These are phyloP conservation scores for Pissodes strobi DNA, from an alignment of 1,140 invertebrate species.

Conservation along the genomic window DNA sequence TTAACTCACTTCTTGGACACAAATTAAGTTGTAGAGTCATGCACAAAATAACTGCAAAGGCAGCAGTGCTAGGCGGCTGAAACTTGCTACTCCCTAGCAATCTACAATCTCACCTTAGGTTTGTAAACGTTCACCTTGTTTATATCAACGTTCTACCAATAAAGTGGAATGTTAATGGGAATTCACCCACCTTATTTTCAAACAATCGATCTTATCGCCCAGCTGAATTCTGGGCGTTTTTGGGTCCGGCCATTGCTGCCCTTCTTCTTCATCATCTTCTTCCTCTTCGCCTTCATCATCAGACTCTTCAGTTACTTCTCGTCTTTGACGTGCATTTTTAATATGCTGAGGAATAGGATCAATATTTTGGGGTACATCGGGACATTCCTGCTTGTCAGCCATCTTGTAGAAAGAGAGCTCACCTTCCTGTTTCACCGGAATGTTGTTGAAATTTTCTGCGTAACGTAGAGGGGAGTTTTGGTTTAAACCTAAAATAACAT, in stretches of 20 bases:
- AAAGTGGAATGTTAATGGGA: too few relatives aligned
- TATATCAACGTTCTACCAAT: too few relatives aligned
- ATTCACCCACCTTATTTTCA: constrained; percentile 61
- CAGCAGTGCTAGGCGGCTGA: too few relatives aligned
- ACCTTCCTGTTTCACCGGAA: constrained; percentile 61
- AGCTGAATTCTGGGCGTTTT: constrained; percentile 57
- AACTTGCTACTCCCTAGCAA: too few relatives aligned
- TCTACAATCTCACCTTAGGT: too few relatives aligned
- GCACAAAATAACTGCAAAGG: too few relatives aligned
- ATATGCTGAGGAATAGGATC: constrained; percentile 61
- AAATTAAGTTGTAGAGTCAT: too few relatives aligned
- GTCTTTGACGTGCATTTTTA: constrained; percentile 52
- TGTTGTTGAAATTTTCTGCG: constrained; percentile 61
- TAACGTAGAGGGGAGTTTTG: constrained; percentile 64
- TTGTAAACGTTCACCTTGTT: too few relatives aligned
- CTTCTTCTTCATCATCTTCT: constrained; percentile 2
- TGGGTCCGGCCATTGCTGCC: constrained; percentile 7
- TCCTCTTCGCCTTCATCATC: constrained; percentile 47
- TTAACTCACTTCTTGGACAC: too few relatives aligned
- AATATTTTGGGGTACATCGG: constrained; percentile 59
- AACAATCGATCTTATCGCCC: constrained; percentile 75
- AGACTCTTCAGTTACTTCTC: constrained; percentile 45
- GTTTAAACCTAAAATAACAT: constrained; percentile 43
- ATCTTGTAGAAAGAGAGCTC: constrained; percentile 66
- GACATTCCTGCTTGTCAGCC: constrained; percentile 56